Conservation (phyloP, 2,797 vertebrate genomes). For the Ptychadena robeensis region DNA sequence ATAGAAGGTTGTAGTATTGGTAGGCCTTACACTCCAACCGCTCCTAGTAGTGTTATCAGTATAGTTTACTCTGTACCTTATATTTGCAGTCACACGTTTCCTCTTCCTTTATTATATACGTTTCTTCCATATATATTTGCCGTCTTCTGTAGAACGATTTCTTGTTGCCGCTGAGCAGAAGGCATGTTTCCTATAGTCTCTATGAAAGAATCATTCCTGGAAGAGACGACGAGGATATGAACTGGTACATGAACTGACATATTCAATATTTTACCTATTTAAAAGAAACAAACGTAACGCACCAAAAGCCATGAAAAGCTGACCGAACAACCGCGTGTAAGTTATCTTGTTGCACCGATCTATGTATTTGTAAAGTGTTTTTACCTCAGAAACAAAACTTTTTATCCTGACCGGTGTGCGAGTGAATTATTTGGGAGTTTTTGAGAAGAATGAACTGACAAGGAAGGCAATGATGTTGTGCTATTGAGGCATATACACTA, state of each 20-base stretch:
- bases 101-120: constrained; percentile 4
- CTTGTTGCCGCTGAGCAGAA: not conserved
- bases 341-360: constrained; percentile 33
- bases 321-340: constrained; percentile 22
- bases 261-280: constrained; percentile 38
- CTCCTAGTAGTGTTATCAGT: not conserved
- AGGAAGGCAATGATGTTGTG: too few species aligned
- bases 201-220: constrained; percentile 20
- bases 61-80: too few species aligned
- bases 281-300: constrained; percentile 4
- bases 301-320: constrained; percentile 33
- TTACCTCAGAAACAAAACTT: constrained; percentile 23
- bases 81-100: not conserved
- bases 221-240: not conserved
- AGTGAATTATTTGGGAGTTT: not conserved
- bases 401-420: constrained; percentile 19
- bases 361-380: constrained; percentile 51
- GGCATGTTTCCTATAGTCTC: not conserved
- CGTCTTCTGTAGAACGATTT: not conserved
- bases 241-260: constrained; percentile 14
- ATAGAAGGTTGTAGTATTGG: not conserved
- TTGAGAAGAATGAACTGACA: too few species aligned
- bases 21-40: not conserved
- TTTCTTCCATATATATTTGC: constrained; percentile 7
- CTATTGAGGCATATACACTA: too few species aligned